Conservation (phyloP, 1,140 invertebrate species). For the Drosophila lowei region DNA sequence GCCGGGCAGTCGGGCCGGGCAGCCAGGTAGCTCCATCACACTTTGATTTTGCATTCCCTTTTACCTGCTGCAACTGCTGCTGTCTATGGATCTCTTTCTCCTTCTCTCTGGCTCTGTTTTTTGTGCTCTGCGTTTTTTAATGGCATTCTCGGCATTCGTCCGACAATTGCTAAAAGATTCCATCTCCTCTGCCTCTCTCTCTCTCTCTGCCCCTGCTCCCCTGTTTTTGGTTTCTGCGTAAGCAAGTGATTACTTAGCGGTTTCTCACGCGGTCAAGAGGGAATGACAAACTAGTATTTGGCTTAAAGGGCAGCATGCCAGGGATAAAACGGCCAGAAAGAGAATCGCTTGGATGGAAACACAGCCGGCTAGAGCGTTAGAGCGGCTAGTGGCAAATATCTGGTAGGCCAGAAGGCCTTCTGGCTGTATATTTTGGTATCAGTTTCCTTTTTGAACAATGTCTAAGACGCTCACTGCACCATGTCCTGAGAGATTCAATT, state of each 20-base stretch:
- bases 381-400: too few species aligned
- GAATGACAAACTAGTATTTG: constrained; percentile 50
- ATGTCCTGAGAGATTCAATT: too few species aligned
- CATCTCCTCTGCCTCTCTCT: not conserved
- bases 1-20: not conserved
- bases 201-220: not conserved
- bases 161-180: constrained; percentile 13
- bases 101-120: constrained; percentile 10
- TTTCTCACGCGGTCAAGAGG: constrained; percentile 39
- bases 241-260: constrained; percentile 63
- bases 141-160: constrained; percentile 42
- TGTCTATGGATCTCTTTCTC: too few species aligned
- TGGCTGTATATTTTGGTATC: too few species aligned
- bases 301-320: not conserved
- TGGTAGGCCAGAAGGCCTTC: too few species aligned
- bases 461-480: too few species aligned
- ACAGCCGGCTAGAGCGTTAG: too few species aligned
- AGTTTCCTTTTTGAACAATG: too few species aligned
- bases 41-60: constrained; percentile 79
- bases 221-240: constrained; percentile 14
- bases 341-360: not conserved
- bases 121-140: constrained; percentile 60
- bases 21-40: constrained; percentile 46
- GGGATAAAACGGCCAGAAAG: not conserved
- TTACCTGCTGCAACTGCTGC: constrained; percentile 11